Conservation (phyloP, 2,113 vertebrate genomes). For the Marcusenius ussheri region DNA sequence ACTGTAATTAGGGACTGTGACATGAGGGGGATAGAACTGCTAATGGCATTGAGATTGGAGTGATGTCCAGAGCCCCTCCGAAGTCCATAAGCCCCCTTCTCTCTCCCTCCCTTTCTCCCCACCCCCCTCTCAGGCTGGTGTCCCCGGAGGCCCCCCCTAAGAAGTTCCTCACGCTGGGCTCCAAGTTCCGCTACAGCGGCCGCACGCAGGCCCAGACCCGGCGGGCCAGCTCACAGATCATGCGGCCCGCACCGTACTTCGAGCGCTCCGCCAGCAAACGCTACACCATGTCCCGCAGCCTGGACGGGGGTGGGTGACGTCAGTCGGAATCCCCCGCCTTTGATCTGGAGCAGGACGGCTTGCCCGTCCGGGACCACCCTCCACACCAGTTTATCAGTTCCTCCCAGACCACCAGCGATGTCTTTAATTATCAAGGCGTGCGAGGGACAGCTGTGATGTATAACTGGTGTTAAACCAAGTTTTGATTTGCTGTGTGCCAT, state of each 20-base stretch:
- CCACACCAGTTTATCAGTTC: slow-evolving; percentile 25
- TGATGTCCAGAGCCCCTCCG: background rate
- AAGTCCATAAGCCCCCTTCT: background rate
- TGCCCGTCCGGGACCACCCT: background rate
- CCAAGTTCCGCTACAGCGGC: slow-evolving; percentile 96
- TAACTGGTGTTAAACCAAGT: background rate
- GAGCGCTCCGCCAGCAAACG: slow-evolving; percentile 90
- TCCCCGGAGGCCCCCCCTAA: slow-evolving; percentile 90
- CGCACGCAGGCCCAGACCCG: slow-evolving; percentile 89
- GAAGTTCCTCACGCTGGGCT: slow-evolving; percentile 86
- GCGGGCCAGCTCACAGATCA: slow-evolving; percentile 84
- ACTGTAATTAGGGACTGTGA: background rate
- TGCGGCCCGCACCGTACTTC: slow-evolving; percentile 83
- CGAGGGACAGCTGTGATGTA: background rate
- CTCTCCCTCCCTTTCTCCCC: background rate
- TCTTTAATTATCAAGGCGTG: slow-evolving; percentile 8
- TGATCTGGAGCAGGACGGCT: background rate
- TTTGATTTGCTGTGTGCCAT: background rate
- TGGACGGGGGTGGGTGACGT: slow-evolving; percentile 81
- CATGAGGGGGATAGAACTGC: background rate
- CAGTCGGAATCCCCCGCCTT: background rate
- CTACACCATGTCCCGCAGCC: slow-evolving; percentile 90
- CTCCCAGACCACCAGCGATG: slow-evolving; percentile 24
- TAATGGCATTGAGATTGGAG: background rate
- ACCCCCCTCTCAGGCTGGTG: slow-evolving; percentile 61